phyloP scores from a whole-genome alignment of 2,113 vertebrate genomes.

The Arenaria interpres region DNA sequence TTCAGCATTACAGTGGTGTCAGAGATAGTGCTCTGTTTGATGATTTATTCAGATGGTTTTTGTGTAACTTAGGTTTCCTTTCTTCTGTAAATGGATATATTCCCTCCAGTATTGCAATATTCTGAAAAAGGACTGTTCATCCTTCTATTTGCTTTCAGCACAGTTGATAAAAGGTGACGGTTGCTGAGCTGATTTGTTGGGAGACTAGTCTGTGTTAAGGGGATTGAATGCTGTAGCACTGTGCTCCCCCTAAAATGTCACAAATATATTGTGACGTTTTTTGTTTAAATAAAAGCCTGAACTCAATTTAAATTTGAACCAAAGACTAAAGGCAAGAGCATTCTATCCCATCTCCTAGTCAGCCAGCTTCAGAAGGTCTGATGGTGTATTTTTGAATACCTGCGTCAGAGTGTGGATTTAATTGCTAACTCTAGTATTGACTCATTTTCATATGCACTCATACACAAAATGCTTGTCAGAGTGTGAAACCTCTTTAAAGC shows the following conservation, averaged over 20 bases:
- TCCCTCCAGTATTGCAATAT: background rate
- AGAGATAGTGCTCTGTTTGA: background rate
- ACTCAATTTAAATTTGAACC: background rate
- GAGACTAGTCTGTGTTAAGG: background rate
- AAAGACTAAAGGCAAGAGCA: background rate
- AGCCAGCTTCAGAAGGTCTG: background rate
- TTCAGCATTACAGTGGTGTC: background rate
- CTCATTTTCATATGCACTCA: background rate
- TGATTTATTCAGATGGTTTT: background rate
- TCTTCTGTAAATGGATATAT: background rate
- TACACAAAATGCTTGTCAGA: background rate
- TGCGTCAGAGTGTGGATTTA: background rate
- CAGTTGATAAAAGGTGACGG: background rate
- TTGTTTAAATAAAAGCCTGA: background rate
- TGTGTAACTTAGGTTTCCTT: background rate
- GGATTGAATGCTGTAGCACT: background rate
- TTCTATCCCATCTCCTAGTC: accelerated
- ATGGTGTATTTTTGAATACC: background rate
- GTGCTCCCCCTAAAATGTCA: background rate
- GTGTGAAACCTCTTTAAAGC: background rate
- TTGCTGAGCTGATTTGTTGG: background rate
- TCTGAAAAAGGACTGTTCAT: background rate
- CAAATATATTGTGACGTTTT: background rate
- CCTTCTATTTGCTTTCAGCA: background rate
- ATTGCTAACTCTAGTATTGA: background rate